Conservation (phyloP, 2,888 invertebrate genomes). For the Tipula helvola region DNA sequence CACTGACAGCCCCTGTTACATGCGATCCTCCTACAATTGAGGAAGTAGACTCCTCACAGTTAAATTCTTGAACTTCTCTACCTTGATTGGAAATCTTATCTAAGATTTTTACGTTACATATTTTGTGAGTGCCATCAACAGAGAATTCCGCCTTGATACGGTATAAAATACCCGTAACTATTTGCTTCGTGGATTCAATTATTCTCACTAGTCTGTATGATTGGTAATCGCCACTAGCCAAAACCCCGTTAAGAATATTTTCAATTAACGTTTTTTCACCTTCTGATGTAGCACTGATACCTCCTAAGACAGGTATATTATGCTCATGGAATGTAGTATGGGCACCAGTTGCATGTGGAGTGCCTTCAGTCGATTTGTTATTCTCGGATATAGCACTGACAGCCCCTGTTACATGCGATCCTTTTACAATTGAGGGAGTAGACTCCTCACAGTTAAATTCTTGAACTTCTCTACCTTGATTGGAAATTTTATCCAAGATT, state of each 20-base stretch:
- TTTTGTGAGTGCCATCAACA: conserved; percentile 31
- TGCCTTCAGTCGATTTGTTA: no score
- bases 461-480: no score
- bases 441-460: no score
- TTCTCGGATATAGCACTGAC: no score
- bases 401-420: background rate
- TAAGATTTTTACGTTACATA: conserved; percentile 19
- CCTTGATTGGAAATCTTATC: background rate
- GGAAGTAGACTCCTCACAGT: background rate
- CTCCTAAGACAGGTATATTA: background rate
- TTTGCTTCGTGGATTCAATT: conserved; percentile 37
- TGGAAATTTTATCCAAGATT: no score
- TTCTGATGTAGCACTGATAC: background rate
- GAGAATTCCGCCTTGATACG: conserved; percentile 46
- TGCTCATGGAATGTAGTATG: background rate
- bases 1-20: background rate
- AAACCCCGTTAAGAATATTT: background rate
- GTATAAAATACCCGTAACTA: conserved; percentile 43
- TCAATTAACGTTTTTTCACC: background rate
- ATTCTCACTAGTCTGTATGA: conserved; percentile 23
- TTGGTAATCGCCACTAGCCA: background rate
- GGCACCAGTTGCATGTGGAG: background rate
- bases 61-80: background rate
- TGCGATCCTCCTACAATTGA: background rate
- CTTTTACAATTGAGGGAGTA: no score